These are phyloP conservation scores for Baccha elongata DNA, from an alignment of 2,888 invertebrate species.

Conservation along the genomic window DNA sequence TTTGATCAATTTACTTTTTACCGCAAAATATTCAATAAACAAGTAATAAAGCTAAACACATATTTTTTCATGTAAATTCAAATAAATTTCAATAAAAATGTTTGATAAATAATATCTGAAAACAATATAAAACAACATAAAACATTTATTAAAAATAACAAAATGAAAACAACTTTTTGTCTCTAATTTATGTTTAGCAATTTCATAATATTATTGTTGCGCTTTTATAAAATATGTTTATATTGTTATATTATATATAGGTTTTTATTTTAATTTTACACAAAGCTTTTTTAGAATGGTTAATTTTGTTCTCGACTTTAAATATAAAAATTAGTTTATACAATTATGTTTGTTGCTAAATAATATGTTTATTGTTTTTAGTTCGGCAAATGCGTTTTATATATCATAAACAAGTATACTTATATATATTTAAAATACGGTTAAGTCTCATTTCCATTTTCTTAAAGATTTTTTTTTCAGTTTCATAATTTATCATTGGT, in stretches of 20 bases:
- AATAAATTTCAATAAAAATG: too few relatives aligned
- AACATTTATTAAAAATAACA: neutral
- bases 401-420: conserved; percentile 33
- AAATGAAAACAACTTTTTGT: neutral
- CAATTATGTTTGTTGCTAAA: conserved; percentile 47
- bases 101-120: neutral
- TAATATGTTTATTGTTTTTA: conserved; percentile 26
- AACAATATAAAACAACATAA: neutral
- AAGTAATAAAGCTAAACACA: neutral
- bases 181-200: conserved; percentile 18
- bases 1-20: conserved; percentile 22
- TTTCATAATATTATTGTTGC: conserved; percentile 35
- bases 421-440: conserved; percentile 48
- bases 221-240: conserved; percentile 14
- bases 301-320: conserved; percentile 27
- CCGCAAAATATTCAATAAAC: neutral
- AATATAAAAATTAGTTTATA: conserved; percentile 70
- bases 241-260: neutral
- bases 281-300: conserved; percentile 55
- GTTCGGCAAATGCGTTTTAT: conserved; percentile 38
- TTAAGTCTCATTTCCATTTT: conserved; percentile 68
- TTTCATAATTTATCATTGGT: conserved; percentile 26
- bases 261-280: conserved; percentile 19
- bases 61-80: neutral
- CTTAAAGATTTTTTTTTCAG: conserved; percentile 1